Conservation (phyloP, 2,797 vertebrate species). For the Hypotaenidia okinawae region DNA sequence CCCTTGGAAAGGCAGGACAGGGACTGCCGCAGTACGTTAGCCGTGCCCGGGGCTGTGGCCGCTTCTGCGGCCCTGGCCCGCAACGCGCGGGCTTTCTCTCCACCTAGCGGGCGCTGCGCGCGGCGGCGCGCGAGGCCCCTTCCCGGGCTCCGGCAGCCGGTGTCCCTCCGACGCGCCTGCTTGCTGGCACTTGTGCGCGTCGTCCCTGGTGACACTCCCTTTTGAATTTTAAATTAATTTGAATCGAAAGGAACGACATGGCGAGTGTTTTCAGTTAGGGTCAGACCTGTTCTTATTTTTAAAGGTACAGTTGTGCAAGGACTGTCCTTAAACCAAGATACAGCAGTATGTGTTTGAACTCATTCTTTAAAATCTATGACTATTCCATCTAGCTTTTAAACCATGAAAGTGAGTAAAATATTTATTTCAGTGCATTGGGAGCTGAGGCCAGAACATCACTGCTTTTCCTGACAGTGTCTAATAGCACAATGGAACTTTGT, state of each 20-base stretch:
- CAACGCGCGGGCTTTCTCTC: rapidly evolving
- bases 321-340: background rate
- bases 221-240: background rate
- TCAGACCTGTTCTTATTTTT: background rate
- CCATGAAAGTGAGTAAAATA: background rate
- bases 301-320: background rate
- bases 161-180: background rate
- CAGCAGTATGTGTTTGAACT: background rate
- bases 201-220: background rate
- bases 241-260: rapidly evolving
- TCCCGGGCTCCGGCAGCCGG: background rate
- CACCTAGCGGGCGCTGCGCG: rapidly evolving
- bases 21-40: no score
- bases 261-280: background rate
- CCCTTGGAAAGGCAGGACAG: background rate
- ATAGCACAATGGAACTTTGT: background rate
- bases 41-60: no score
- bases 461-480: background rate
- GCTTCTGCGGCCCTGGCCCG: rapidly evolving
- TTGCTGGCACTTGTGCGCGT: background rate
- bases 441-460: background rate
- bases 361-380: background rate
- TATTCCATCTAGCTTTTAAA: background rate
- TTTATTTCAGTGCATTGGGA: background rate
- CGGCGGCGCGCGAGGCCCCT: rapidly evolving